Conservation (phyloP, 1,140 invertebrate genomes). For the Dendroctonus valens region DNA sequence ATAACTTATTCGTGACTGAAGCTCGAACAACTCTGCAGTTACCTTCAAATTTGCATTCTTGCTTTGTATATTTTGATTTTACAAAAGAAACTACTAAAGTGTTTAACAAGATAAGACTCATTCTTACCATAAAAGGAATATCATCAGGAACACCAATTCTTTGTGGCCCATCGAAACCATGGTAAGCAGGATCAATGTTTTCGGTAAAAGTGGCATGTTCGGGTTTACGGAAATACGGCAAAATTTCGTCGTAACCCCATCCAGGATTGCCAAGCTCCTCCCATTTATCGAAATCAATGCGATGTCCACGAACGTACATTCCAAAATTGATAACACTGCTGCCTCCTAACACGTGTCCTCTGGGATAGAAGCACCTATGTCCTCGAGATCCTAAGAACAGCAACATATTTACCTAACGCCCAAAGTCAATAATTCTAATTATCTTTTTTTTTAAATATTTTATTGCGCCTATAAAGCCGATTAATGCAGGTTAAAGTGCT, state of each 20-base stretch:
- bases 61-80: background rate
- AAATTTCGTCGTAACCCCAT: slow-evolving; percentile 78
- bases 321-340: slow-evolving; percentile 83
- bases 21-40: background rate
- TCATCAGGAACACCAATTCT: slow-evolving; percentile 9
- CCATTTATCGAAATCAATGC: slow-evolving; percentile 65
- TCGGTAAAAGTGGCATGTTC: slow-evolving; percentile 59
- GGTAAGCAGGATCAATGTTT: slow-evolving; percentile 14
- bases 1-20: background rate
- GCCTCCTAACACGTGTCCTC: slow-evolving; percentile 69
- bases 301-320: slow-evolving; percentile 85
- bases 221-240: slow-evolving; percentile 79
- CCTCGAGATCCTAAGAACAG: slow-evolving; percentile 3
- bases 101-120: background rate
- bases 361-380: slow-evolving; percentile 45
- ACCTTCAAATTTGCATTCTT: background rate
- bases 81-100: background rate
- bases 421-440: no score
- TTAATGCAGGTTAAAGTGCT: no score
- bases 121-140: slow-evolving; percentile 6
- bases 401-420: no score
- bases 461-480: no score
- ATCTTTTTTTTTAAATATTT: no score
- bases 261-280: slow-evolving; percentile 68
- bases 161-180: slow-evolving; percentile 18